Conservation (phyloP, 2,113 vertebrate genomes). For the Lichenostomus cassidix region DNA sequence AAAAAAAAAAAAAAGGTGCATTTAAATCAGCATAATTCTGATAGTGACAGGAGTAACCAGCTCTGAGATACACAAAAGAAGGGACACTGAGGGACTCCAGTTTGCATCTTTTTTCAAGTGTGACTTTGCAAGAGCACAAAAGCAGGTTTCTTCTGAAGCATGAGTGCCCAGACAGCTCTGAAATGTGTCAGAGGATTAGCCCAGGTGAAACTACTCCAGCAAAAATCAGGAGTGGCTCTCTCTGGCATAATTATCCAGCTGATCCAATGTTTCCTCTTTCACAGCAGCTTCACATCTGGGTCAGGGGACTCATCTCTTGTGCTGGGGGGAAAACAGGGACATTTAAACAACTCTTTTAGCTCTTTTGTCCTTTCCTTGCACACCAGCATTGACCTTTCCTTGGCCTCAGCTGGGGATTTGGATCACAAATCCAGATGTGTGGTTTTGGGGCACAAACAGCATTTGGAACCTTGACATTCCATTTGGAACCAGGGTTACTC, state of each 20-base stretch:
- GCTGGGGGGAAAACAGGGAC: not conserved
- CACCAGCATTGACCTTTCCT: not conserved
- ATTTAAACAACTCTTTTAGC: not conserved
- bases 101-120: not conserved
- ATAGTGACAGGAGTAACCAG: not conserved
- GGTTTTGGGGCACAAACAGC: not conserved
- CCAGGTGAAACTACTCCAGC: not conserved
- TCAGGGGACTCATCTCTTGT: not conserved
- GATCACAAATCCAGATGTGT: too few relatives aligned
- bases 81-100: not conserved
- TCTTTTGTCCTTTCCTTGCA: not conserved
- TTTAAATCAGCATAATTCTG: not conserved
- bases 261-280: not conserved
- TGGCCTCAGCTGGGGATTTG: not conserved
- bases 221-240: not conserved
- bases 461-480: not conserved
- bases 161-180: accelerated
- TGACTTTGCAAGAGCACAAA: not conserved
- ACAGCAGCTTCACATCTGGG: not conserved
- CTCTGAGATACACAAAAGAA: not conserved
- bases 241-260: not conserved
- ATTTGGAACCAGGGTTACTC: not conserved
- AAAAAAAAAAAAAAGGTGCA: accelerated
- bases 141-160: not conserved
- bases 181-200: not conserved